Conservation (phyloP, 2,888 invertebrate genomes). For the Mesoligia furuncula region DNA sequence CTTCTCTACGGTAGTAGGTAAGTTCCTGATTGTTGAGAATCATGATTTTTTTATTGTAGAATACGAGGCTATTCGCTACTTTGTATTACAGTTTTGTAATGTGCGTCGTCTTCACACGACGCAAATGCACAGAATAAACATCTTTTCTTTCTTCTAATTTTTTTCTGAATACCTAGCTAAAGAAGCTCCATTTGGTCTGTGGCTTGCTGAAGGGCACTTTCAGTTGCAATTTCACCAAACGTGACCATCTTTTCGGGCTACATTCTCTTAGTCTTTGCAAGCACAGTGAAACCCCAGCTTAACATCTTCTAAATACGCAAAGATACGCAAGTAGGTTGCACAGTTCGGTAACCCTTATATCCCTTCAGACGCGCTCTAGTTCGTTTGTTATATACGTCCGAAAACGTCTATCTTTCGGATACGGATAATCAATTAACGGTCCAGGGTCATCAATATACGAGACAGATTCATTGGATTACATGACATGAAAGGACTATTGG, state of each 20-base stretch:
- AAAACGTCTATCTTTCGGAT: constrained; percentile 61
- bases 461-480: constrained; percentile 51
- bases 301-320: constrained; percentile 30
- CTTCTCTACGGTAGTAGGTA: too few species aligned
- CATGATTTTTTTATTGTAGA: neutral
- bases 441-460: constrained; percentile 63
- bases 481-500: constrained; percentile 51
- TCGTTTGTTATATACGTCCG: constrained; percentile 65
- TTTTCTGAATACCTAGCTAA: neutral
- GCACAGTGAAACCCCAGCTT: neutral
- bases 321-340: constrained; percentile 59
- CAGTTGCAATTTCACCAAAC: neutral
- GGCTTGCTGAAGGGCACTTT: neutral
- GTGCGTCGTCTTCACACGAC: too few species aligned
- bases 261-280: neutral
- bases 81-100: neutral
- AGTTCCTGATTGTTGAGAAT: neutral
- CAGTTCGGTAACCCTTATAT: constrained; percentile 54
- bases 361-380: constrained; percentile 67
- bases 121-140: neutral
- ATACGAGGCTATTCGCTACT: neutral
- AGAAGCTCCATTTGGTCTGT: neutral
- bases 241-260: neutral
- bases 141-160: too few species aligned
- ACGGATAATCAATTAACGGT: constrained; percentile 71